These are phyloP conservation scores for Melanotaenia duboulayi DNA, from an alignment of 2,113 vertebrate genomes.

Conservation along the genomic window DNA sequence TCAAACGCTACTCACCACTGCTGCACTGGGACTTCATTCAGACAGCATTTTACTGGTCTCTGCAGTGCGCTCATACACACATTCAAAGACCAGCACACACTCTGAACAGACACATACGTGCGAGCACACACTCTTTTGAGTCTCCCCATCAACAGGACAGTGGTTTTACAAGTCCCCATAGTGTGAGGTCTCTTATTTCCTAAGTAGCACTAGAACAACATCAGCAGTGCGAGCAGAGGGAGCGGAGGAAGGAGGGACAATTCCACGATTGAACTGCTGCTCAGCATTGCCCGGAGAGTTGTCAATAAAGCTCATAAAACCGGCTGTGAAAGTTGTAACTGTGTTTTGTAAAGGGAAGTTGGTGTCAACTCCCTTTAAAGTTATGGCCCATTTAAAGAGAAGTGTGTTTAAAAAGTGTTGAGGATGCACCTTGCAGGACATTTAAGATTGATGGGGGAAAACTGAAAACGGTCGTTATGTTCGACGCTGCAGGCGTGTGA, in stretches of 20 bases:
- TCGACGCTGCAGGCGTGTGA: slow-evolving; percentile 21
- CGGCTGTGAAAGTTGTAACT: slow-evolving; percentile 76
- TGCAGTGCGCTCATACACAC: slow-evolving; percentile 61
- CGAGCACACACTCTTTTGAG: slow-evolving; percentile 56
- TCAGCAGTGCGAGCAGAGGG: slow-evolving; percentile 46
- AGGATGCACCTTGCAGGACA: slow-evolving; percentile 78
- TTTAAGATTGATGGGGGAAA: slow-evolving; percentile 68
- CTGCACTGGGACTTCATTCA: slow-evolving; percentile 83
- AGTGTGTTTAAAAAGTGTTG: slow-evolving; percentile 65
- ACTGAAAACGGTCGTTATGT: slow-evolving; percentile 64
- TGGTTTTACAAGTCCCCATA: slow-evolving; percentile 80
- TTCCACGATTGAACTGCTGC: slow-evolving; percentile 68
- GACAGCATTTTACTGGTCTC: slow-evolving; percentile 80
- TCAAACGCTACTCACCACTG: slow-evolving; percentile 87
- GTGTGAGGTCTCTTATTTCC: slow-evolving; percentile 80
- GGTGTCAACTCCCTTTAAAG: slow-evolving; percentile 78
- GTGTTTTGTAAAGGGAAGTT: slow-evolving; percentile 79
- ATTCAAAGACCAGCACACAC: slow-evolving; percentile 46
- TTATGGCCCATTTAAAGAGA: slow-evolving; percentile 79
- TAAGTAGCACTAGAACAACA: slow-evolving; percentile 73
- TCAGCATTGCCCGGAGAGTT: slow-evolving; percentile 51
- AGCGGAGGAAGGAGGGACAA: slow-evolving; percentile 53
- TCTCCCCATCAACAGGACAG: slow-evolving; percentile 76
- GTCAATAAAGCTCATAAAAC: slow-evolving; percentile 79
- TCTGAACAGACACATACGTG: slow-evolving; percentile 21